Conservation (phyloP, 2,113 vertebrate species). For the Perccottus glenii region DNA sequence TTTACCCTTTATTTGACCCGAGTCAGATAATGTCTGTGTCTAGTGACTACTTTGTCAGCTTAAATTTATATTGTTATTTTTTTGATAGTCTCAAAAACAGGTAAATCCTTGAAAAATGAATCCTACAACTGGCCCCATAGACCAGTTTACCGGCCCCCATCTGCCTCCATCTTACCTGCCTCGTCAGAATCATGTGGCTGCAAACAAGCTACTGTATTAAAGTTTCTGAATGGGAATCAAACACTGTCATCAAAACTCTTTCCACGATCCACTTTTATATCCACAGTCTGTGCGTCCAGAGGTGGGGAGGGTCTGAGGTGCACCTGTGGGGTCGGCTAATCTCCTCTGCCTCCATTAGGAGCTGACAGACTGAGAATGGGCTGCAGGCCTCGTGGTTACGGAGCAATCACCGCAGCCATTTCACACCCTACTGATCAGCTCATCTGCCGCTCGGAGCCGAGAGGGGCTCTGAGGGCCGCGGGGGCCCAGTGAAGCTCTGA, state of each 20-base stretch:
- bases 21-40: too few species aligned
- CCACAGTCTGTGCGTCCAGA: neutral
- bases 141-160: too few species aligned
- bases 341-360: conserved; percentile 58
- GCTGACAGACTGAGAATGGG: conserved; percentile 64
- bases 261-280: neutral
- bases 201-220: too few species aligned
- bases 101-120: too few species aligned
- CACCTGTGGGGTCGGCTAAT: conserved; percentile 39
- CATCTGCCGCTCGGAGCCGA: conserved; percentile 52
- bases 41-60: too few species aligned
- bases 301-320: neutral
- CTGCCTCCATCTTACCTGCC: too few species aligned
- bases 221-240: too few species aligned
- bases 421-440: conserved; percentile 68
- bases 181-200: too few species aligned
- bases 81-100: too few species aligned
- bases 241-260: neutral
- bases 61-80: too few species aligned
- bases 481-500: conserved; percentile 57
- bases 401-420: conserved; percentile 66
- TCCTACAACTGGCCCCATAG: too few species aligned
- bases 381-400: conserved; percentile 52
- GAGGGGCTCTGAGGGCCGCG: conserved; percentile 31
- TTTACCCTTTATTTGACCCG: too few species aligned